Percentiles rank a stretch among this genome's conserved stretches.
These are phyloP conservation scores for Chauna torquata DNA, from an alignment of 2,113 vertebrate genomes.

Conservation along the genomic window DNA sequence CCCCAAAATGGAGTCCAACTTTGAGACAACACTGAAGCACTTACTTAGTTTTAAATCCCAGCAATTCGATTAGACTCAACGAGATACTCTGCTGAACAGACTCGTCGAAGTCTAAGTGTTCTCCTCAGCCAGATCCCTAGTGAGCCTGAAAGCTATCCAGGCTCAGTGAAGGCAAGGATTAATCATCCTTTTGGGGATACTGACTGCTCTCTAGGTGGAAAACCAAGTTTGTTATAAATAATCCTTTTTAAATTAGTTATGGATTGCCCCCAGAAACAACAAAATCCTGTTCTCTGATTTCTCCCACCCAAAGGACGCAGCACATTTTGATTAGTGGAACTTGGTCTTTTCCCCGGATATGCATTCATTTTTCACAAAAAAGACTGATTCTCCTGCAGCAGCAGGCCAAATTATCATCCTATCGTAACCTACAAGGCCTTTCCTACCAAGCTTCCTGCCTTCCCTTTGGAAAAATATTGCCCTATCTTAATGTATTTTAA, in stretches of 20 bases:
- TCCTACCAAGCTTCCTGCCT: not conserved
- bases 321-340: not conserved
- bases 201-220: slow-evolving; percentile 11
- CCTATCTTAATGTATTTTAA: not conserved
- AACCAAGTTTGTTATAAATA: slow-evolving; percentile 19
- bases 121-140: slow-evolving; percentile 28
- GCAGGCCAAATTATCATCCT: not conserved
- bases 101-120: slow-evolving; percentile 8
- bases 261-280: not conserved
- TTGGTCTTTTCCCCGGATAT: not conserved
- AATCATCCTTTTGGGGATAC: slow-evolving; percentile 39
- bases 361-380: slow-evolving; percentile 1
- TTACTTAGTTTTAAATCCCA: slow-evolving; percentile 43
- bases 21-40: not conserved
- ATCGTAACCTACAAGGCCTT: not conserved
- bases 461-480: not conserved
- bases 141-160: slow-evolving; percentile 34
- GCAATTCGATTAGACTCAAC: slow-evolving; percentile 47
- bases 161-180: slow-evolving; percentile 24
- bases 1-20: not conserved
- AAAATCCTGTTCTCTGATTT: not conserved
- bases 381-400: not conserved
- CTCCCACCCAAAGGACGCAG: not conserved
- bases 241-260: slow-evolving; percentile 48
- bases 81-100: slow-evolving; percentile 27